These are phyloP conservation scores for Cottoperca gobio DNA, from an alignment of 2,797 vertebrate species.

Conservation along the genomic window DNA sequence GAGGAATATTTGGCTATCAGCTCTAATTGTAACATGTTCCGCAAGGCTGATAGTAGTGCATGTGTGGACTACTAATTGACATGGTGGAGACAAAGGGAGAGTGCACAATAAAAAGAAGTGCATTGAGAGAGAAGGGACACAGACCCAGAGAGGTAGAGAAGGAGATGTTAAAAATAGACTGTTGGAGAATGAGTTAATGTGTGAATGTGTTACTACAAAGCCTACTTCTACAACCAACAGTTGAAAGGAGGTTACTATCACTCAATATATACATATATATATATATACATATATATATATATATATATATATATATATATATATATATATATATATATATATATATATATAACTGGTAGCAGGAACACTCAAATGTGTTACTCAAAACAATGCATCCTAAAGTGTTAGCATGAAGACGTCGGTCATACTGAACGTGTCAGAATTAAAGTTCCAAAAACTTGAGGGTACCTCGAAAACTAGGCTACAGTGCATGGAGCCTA, in stretches of 20 bases:
- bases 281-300: no score
- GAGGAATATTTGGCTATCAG: constrained; percentile 69
- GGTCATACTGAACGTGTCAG: background rate
- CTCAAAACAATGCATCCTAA: background rate
- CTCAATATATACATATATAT: no score
- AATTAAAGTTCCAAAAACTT: background rate
- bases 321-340: no score
- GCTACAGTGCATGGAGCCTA: no score
- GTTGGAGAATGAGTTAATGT: background rate
- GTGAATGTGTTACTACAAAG: background rate
- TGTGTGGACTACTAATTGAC: constrained; percentile 72
- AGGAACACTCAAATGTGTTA: background rate
- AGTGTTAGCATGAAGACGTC: background rate
- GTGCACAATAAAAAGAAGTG: constrained; percentile 18
- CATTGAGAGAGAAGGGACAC: background rate
- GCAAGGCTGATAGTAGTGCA: constrained; percentile 62
- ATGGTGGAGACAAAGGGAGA: constrained; percentile 51
- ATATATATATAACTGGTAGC: no score
- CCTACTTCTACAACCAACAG: background rate
- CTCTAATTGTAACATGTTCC: constrained; percentile 79
- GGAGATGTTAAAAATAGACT: background rate
- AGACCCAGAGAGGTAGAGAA: background rate
- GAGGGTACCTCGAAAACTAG: no score
- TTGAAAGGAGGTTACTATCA: background rate
- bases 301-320: no score